These are phyloP conservation scores for Prostheceraeus crozeri DNA, from an alignment of 2,888 invertebrate genomes.

Conservation along the genomic window DNA sequence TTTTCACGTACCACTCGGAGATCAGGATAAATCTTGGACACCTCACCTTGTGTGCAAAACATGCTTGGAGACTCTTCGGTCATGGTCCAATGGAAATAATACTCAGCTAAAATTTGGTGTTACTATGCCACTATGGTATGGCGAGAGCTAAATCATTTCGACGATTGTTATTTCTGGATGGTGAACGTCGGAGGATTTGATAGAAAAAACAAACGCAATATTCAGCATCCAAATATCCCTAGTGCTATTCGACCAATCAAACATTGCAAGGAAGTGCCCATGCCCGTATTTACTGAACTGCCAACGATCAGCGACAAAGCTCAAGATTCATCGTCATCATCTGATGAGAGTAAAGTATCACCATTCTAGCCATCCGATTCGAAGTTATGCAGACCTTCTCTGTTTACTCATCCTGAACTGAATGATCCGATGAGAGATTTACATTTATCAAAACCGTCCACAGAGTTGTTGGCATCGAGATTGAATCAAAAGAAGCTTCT, in stretches of 20 bases:
- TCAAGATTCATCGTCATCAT: neutral
- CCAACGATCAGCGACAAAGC: neutral
- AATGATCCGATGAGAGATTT: too few relatives aligned
- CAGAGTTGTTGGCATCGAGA: too few relatives aligned
- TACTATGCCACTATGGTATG: constrained; percentile 26
- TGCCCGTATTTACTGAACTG: constrained; percentile 9
- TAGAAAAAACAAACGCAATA: neutral
- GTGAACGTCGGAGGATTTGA: constrained; percentile 17
- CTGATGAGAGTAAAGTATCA: too few relatives aligned
- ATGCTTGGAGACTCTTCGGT: constrained; percentile 7
- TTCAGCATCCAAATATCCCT: neutral
- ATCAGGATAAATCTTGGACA: constrained; percentile 26
- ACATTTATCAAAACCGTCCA: too few relatives aligned
- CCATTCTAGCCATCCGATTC: too few relatives aligned
- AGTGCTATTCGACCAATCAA: neutral
- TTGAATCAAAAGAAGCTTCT: too few relatives aligned
- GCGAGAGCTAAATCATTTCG: constrained; percentile 26
- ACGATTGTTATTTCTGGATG: constrained; percentile 22
- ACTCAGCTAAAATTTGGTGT: constrained; percentile 11
- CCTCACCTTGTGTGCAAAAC: constrained; percentile 27
- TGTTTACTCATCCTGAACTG: too few relatives aligned
- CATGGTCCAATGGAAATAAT: constrained; percentile 16
- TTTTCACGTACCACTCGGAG: constrained; percentile 19
- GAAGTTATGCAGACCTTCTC: too few relatives aligned
- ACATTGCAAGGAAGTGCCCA: constrained; percentile 19